phyloP scores from a whole-genome alignment of 2,888 invertebrate species.

The Lepidonotus clava region DNA sequence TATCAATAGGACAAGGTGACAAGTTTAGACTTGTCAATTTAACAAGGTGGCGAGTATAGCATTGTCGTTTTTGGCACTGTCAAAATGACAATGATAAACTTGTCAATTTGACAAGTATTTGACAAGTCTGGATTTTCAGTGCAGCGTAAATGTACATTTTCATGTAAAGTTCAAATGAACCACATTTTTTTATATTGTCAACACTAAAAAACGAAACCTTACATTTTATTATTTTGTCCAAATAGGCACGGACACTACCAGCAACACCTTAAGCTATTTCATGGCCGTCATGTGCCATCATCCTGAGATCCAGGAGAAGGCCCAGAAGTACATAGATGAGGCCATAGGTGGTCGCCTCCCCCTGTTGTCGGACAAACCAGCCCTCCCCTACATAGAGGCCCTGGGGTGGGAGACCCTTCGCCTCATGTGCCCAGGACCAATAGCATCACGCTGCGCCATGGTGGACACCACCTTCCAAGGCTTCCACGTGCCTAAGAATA shows the following conservation, averaged over 20 bases:
- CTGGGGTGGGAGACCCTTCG: neutral
- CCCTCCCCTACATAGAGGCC: slow-evolving; percentile 35
- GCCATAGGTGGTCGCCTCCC: slow-evolving; percentile 27
- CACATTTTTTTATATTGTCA: neutral
- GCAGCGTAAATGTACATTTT: too few species aligned
- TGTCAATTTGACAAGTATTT: too few species aligned
- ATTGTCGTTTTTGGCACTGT: too few species aligned
- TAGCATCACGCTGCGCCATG: neutral
- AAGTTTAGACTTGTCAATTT: too few species aligned
- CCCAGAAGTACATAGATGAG: neutral
- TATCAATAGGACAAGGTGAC: too few species aligned
- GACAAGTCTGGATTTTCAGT: too few species aligned
- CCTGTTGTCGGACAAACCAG: neutral
- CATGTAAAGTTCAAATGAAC: too few species aligned
- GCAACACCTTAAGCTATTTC: neutral
- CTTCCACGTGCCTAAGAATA: slow-evolving; percentile 5
- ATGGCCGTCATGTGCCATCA: neutral
- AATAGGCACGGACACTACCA: neutral
- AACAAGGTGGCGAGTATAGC: too few species aligned
- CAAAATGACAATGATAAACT: too few species aligned
- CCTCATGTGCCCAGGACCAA: neutral
- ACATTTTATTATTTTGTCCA: neutral
- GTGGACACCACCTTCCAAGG: neutral
- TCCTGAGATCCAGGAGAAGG: slow-evolving; percentile 6
- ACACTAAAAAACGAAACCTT: neutral